phyloP scores from a whole-genome alignment of 2,797 vertebrate genomes.

The Hydrophis major region DNA sequence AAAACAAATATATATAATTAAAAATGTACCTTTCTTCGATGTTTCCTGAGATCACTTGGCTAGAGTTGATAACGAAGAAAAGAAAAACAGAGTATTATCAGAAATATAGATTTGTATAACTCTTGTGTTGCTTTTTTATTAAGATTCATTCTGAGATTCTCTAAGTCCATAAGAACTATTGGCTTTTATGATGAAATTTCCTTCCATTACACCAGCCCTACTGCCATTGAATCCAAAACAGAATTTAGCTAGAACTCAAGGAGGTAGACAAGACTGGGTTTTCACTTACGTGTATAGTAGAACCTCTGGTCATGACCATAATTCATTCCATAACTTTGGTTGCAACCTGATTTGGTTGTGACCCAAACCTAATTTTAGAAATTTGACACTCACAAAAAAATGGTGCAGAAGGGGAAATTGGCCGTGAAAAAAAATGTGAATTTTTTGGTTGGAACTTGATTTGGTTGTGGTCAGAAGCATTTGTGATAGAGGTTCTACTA shows the following conservation, averaged over 20 bases:
- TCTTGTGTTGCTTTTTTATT: neutral
- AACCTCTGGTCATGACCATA: too few species aligned
- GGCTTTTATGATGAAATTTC: neutral
- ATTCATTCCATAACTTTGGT: too few species aligned
- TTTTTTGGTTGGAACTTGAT: too few species aligned
- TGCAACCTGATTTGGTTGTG: too few species aligned
- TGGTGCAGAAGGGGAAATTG: too few species aligned
- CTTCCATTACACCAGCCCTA: neutral
- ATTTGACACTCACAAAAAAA: too few species aligned
- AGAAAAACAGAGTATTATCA: conserved; percentile 55
- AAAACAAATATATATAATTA: neutral
- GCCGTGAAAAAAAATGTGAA: too few species aligned
- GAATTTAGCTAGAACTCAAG: neutral
- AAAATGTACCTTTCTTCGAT: conserved; percentile 91
- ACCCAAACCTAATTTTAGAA: too few species aligned
- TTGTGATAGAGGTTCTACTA: too few species aligned
- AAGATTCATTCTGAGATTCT: neutral
- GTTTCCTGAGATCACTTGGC: conserved; percentile 98
- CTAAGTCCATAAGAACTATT: neutral
- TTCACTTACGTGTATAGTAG: neutral
- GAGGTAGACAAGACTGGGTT: neutral
- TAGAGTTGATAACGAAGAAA: conserved; percentile 64
- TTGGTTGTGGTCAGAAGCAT: too few species aligned
- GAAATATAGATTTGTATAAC: conserved; percentile 17
- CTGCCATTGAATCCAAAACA: neutral